Percentiles rank a stretch among this genome's conserved stretches.
Evolutionary conservation across 2,888 invertebrate species (phyloP).

Genomic region (Brachylomia viminalis): DNA sequence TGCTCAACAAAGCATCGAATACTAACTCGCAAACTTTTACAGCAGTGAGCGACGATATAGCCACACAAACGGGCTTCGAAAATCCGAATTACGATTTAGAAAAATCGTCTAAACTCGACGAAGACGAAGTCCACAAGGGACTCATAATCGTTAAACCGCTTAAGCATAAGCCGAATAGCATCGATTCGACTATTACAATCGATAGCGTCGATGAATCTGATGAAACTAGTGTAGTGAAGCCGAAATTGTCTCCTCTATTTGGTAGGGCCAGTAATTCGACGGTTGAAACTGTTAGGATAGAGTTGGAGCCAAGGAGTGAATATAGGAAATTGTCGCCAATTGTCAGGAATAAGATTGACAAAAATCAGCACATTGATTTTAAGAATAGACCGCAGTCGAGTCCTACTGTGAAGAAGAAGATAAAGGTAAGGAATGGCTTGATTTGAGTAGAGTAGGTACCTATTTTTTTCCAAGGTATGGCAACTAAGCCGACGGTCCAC

Average conservation of each 20-base stretch:
- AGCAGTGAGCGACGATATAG: constrained; percentile 80
- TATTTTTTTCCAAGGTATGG: neutral
- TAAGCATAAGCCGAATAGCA: constrained; percentile 74
- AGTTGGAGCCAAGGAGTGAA: constrained; percentile 84
- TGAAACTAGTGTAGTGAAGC: constrained; percentile 76
- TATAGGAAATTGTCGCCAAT: constrained; percentile 87
- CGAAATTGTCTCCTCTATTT: constrained; percentile 86
- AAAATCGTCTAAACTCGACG: constrained; percentile 67
- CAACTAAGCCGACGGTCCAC: neutral
- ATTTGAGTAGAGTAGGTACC: neutral
- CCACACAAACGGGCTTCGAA: constrained; percentile 87
- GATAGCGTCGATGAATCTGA: constrained; percentile 84
- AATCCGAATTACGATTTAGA: constrained; percentile 84
- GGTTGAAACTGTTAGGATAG: constrained; percentile 80
- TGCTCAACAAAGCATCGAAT: constrained; percentile 82
- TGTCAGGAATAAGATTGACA: constrained; percentile 76
- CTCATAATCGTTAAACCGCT: constrained; percentile 86
- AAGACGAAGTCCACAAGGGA: constrained; percentile 73
- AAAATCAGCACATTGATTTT: constrained; percentile 83
- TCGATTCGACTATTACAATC: constrained; percentile 85
- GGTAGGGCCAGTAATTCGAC: constrained; percentile 80
- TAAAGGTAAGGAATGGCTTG: constrained; percentile 71
- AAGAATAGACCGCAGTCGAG: constrained; percentile 86
- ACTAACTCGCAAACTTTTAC: constrained; percentile 80
- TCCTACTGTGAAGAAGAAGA: constrained; percentile 79